Evolutionary conservation across 2,888 invertebrate species (phyloP), one percentile per base, ranked within the genome.

Genomic region (Axea sp.): DNA sequence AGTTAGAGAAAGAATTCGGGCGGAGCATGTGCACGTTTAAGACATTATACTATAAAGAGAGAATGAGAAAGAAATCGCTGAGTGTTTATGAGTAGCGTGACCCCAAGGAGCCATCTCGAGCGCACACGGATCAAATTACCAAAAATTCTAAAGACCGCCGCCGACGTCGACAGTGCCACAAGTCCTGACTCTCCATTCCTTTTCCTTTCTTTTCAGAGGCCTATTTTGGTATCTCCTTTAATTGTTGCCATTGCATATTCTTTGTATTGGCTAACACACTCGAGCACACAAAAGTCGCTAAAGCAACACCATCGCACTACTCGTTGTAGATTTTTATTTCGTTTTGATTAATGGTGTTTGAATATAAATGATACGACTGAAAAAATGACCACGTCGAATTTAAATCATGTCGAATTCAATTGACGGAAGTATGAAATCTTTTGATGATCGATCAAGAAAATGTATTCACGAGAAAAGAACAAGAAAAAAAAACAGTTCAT

Each of bases 61-160:
- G 53, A 57, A 64, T 47, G 69, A 69, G 65, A 67, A 71, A 59
- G 71, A 57, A 75, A 72, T 65, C 64, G 75, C 67, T 64, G 75
- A 67, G 68, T 74, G 76, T 77, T 78, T 78, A 77, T 76, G 77
- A 77, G 78, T 76, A 76, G 77, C 75, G 67, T 77, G 78, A 76
- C 77, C 75, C 68, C 73, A 73, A 74, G 75, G 49, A 76, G 73
- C 65, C 73, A 75, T 69, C 75, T 68, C 71, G 65, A 64, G 62
- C 72, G 67, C 74, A 60, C 53, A 24, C 55, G 76, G 68, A 78
- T 79, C 77, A 78, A 78, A 78, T 79, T 80, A 77, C 78, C 75
- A 71, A 78, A 68, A 76, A 74, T 76, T 78, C 75, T 76, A 76
- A 76, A 77, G 77, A 75, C 59, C 41, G 76, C 76, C 72, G 76